Conservation (phyloP, 2,797 vertebrate genomes). For the Muscicapa striata region DNA sequence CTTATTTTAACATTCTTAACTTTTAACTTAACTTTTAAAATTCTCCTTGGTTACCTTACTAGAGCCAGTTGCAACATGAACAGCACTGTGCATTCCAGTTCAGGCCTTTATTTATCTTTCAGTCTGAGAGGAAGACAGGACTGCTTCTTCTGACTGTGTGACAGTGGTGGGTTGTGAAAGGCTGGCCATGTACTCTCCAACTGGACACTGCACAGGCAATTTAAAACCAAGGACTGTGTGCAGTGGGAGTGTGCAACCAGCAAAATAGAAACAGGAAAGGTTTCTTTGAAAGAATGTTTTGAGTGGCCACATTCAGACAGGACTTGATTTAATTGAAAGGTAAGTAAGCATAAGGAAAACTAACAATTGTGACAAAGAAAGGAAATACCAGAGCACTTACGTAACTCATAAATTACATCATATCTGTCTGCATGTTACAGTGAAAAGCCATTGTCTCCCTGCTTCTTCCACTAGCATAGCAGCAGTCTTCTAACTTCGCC, state of each 20-base stretch:
- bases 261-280: constrained; percentile 6
- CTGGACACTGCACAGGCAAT: neutral
- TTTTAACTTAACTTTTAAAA: too few relatives aligned
- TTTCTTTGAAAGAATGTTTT: constrained; percentile 1
- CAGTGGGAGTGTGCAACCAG: neutral
- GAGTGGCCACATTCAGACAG: neutral
- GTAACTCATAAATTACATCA: constrained; percentile 43
- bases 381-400: constrained; percentile 55
- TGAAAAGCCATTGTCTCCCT: constrained; percentile 7
- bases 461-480: constrained; percentile 8
- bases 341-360: constrained; percentile 51
- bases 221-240: accelerated
- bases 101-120: neutral
- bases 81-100: neutral
- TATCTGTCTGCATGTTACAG: neutral
- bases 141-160: neutral
- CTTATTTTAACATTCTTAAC: neutral
- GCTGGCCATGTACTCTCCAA: neutral
- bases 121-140: neutral
- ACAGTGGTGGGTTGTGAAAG: neutral
- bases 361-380: constrained; percentile 55
- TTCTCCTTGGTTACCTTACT: neutral
- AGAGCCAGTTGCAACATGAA: neutral
- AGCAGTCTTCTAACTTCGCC: neutral
- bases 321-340: neutral